phyloP scores from a whole-genome alignment of 2,797 vertebrate species.

The Diplodus puntazzo region DNA sequence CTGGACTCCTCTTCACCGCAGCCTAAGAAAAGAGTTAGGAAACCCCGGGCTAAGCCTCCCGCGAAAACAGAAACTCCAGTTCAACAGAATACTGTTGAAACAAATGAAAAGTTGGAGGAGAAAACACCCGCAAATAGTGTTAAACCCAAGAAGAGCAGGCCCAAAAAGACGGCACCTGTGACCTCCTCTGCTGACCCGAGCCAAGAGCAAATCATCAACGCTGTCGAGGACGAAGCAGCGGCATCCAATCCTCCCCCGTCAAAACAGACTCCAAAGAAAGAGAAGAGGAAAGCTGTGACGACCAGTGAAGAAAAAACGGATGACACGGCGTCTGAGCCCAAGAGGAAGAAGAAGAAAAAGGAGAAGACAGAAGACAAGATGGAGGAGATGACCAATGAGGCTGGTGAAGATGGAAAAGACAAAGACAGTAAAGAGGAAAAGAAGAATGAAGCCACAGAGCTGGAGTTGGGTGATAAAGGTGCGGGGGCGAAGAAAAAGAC shows the following conservation, averaged over 20 bases:
- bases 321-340: slow-evolving; percentile 54
- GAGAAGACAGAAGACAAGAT: slow-evolving; percentile 7
- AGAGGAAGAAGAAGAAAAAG: slow-evolving; percentile 65
- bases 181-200: neutral
- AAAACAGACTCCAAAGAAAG: slow-evolving; percentile 43
- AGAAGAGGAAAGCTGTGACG: slow-evolving; percentile 32
- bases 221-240: neutral
- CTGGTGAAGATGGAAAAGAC: slow-evolving; percentile 6
- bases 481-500: slow-evolving; percentile 33
- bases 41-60: slow-evolving; percentile 59
- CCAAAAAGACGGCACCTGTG: slow-evolving; percentile 31
- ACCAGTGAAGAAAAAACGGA: slow-evolving; percentile 17
- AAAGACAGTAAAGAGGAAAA: slow-evolving; percentile 22
- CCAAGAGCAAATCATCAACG: neutral
- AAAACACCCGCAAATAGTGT: slow-evolving; percentile 32
- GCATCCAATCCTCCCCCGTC: neutral
- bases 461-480: slow-evolving; percentile 12
- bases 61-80: neutral
- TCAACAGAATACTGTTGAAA: slow-evolving; percentile 8
- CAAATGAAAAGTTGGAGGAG: slow-evolving; percentile 17
- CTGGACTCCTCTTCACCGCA: slow-evolving; percentile 42
- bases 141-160: slow-evolving; percentile 28
- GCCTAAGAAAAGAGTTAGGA: slow-evolving; percentile 62
- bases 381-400: slow-evolving; percentile 12
- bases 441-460: slow-evolving; percentile 22